phyloP scores from a whole-genome alignment of 1,140 invertebrate genomes.

The Sminthurinus signatus region DNA sequence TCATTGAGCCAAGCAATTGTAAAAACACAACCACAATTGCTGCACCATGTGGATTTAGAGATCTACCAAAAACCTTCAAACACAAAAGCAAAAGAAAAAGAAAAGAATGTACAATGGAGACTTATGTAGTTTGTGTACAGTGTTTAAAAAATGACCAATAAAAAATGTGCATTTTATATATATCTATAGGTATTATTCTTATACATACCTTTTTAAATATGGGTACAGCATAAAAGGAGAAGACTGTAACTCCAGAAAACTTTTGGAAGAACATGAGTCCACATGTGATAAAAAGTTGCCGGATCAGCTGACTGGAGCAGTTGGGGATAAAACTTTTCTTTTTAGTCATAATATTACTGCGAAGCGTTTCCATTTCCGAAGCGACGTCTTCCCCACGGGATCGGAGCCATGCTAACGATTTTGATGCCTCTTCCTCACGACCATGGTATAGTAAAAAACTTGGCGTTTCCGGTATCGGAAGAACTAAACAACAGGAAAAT shows the following conservation, averaged over 20 bases:
- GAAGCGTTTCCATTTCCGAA: conserved; percentile 59
- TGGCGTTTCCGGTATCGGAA: conserved; percentile 71
- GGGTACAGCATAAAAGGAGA: conserved; percentile 73
- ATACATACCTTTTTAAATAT: conserved; percentile 55
- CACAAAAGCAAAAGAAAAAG: too few species aligned
- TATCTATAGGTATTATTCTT: neutral
- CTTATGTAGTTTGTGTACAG: neutral
- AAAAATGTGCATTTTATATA: neutral
- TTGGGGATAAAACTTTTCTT: conserved; percentile 46
- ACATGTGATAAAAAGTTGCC: conserved; percentile 69
- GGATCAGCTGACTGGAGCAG: conserved; percentile 42
- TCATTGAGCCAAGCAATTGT: conserved; percentile 66
- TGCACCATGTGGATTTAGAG: conserved; percentile 71
- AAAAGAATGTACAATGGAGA: neutral
- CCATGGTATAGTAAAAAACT: conserved; percentile 67
- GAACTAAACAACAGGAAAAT: too few species aligned
- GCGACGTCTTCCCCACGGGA: conserved; percentile 61
- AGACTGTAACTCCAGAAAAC: conserved; percentile 72
- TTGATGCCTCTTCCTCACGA: conserved; percentile 67
- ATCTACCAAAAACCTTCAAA: conserved; percentile 62
- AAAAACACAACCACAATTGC: conserved; percentile 71
- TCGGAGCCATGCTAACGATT: conserved; percentile 66
- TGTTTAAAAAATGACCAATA: neutral
- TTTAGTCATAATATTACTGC: conserved; percentile 55
- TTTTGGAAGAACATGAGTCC: conserved; percentile 77